Evolutionary conservation across 2,113 vertebrate species (phyloP).

Genomic region (Centrocercus urophasianus): DNA sequence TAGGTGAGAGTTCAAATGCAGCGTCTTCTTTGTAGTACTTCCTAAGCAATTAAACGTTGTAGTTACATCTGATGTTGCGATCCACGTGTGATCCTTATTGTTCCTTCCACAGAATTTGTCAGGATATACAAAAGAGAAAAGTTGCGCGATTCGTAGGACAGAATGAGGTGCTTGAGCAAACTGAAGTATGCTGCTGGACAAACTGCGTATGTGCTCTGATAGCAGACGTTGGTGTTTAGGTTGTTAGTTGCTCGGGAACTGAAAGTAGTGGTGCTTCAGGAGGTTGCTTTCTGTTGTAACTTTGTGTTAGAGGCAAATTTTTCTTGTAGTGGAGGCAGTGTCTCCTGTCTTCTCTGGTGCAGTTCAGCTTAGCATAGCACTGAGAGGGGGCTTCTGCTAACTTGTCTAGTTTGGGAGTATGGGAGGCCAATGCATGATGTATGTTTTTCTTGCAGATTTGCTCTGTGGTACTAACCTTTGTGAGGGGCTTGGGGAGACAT

Average conservation of each 20-base stretch:
- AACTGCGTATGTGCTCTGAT: background rate
- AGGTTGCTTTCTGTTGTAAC: slow-evolving; percentile 1
- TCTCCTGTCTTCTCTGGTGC: background rate
- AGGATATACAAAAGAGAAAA: background rate
- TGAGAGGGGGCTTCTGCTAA: background rate
- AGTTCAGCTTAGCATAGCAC: background rate
- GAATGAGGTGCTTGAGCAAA: background rate
- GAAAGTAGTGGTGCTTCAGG: background rate
- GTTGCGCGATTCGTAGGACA: background rate
- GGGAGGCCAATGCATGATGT: background rate
- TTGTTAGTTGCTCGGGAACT: slow-evolving; percentile 3
- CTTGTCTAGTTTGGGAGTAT: background rate
- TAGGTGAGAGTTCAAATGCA: background rate
- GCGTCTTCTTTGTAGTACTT: background rate
- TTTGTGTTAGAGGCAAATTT: background rate
- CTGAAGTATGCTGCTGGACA: background rate
- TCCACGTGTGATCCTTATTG: background rate
- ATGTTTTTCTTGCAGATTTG: background rate
- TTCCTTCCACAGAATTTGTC: background rate
- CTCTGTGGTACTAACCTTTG: background rate
- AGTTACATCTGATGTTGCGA: background rate
- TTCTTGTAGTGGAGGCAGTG: background rate
- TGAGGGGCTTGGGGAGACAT: background rate
- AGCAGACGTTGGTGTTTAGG: background rate
- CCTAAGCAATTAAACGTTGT: background rate